A percentile compares a stretch with the other conserved stretches of the same genome.
phyloP scores from a whole-genome alignment of 2,113 vertebrate genomes.

The Lycaon pictus region DNA sequence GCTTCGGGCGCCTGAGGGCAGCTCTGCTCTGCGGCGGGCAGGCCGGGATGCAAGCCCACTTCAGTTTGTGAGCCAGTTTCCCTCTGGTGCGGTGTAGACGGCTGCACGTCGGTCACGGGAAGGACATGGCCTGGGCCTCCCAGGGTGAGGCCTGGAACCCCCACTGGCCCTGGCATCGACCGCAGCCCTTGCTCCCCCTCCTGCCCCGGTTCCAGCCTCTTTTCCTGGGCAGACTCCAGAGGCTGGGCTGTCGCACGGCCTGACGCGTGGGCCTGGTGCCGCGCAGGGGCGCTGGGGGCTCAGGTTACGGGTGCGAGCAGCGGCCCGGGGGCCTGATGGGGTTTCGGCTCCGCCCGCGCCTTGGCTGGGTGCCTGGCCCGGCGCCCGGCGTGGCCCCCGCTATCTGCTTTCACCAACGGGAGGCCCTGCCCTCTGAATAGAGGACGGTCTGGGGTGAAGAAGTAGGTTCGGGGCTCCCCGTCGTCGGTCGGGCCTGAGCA shows the following conservation, averaged over 20 bases:
- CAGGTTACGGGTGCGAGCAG: slow-evolving; percentile 52
- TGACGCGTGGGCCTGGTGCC: slow-evolving; percentile 5
- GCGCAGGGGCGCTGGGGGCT: slow-evolving; percentile 58
- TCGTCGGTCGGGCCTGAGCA: slow-evolving; percentile 49
- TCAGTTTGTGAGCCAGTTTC: no score
- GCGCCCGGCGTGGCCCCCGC: neutral
- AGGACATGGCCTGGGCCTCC: neutral
- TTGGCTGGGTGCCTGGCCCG: slow-evolving; percentile 34
- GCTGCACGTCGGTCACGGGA: no score
- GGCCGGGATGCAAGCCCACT: no score
- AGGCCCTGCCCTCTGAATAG: neutral
- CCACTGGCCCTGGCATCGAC: slow-evolving; percentile 14
- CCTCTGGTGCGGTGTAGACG: no score
- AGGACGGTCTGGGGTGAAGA: neutral
- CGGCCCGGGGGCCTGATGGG: slow-evolving; percentile 58
- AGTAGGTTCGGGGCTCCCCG: neutral
- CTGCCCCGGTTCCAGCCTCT: neutral
- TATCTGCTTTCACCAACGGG: slow-evolving; percentile 4
- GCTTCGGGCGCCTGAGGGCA: no score
- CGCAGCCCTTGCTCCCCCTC: neutral
- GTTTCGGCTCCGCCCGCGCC: neutral
- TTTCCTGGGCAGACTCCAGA: neutral
- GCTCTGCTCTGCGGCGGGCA: no score
- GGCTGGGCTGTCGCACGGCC: neutral
- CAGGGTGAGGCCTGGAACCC: slow-evolving; percentile 17